phyloP scores from a whole-genome alignment of 2,113 vertebrate genomes.

The Pseudorhombus dupliciocellatus region DNA sequence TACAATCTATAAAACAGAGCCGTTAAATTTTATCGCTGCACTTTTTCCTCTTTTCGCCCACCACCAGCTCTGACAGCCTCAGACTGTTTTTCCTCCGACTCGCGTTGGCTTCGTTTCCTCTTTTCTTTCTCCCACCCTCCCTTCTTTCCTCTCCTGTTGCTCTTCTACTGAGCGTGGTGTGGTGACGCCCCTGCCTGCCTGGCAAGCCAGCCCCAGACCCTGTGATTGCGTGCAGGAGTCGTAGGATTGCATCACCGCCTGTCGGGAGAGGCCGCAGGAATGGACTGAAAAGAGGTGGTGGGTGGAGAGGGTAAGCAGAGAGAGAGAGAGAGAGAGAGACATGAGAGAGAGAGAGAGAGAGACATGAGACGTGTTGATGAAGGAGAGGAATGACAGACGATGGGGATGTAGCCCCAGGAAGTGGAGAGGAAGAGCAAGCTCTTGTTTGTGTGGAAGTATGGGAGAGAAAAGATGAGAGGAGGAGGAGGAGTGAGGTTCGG shows the following conservation, averaged over 20 bases:
- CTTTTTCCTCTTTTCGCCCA: constrained; percentile 31
- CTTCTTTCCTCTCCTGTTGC: constrained; percentile 63
- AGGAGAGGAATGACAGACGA: constrained; percentile 25
- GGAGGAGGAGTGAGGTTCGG: constrained; percentile 23
- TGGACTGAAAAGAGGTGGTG: constrained; percentile 39
- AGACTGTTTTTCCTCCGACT: constrained; percentile 51
- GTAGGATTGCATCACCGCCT: constrained; percentile 82
- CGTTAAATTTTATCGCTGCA: constrained; percentile 51
- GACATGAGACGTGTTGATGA: constrained; percentile 9
- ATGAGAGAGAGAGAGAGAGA: constrained; percentile 12
- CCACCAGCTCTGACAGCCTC: constrained; percentile 30
- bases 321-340: constrained; percentile 1
- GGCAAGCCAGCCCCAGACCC: constrained; percentile 68
- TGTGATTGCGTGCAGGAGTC: constrained; percentile 80
- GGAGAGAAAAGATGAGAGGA: constrained; percentile 28
- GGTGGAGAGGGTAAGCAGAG: neutral
- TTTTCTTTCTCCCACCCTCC: constrained; percentile 38
- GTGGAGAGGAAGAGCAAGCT: constrained; percentile 24
- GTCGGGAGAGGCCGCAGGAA: constrained; percentile 76
- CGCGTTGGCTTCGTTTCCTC: constrained; percentile 47
- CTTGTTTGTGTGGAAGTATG: constrained; percentile 41
- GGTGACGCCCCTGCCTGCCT: constrained; percentile 73
- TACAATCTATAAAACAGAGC: constrained; percentile 44
- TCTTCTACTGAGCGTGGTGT: constrained; percentile 60
- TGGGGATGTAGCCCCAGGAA: constrained; percentile 18